A percentile compares a stretch with the other conserved stretches of the same genome.
Conservation (phyloP, 2,113 vertebrate genomes). For the Coturnix japonica region DNA sequence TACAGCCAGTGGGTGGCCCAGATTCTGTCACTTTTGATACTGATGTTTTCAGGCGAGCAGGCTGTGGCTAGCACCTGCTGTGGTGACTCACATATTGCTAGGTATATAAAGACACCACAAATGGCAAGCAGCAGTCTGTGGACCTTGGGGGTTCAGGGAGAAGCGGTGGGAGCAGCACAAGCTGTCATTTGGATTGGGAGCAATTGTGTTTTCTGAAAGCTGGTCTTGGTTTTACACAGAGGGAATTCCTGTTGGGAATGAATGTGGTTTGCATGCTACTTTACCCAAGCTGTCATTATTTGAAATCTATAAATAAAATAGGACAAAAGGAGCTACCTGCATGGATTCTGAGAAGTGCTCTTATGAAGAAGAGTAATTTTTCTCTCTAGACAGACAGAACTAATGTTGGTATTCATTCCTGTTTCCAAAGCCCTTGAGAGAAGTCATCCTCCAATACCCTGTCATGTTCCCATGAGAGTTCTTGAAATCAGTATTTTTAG, state of each 20-base stretch:
- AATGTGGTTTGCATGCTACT: conserved; percentile 16
- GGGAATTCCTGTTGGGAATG: conserved; percentile 22
- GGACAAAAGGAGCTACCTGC: conserved; percentile 50
- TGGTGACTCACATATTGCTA: background rate
- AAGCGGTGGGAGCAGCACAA: conserved; percentile 22
- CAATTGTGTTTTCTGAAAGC: conserved; percentile 31
- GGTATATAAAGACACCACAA: conserved; percentile 20
- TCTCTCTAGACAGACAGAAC: background rate
- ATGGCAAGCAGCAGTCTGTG: background rate
- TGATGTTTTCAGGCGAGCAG: conserved; percentile 25
- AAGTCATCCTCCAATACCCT: background rate
- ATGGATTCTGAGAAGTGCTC: conserved; percentile 19
- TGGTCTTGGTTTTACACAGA: background rate
- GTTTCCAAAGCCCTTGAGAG: background rate
- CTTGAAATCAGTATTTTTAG: background rate
- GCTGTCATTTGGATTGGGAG: conserved; percentile 34
- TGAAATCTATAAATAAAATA: conserved; percentile 57
- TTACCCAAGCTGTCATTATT: conserved; percentile 37
- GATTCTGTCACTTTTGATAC: conserved; percentile 8
- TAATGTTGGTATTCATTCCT: background rate
- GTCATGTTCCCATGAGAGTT: background rate
- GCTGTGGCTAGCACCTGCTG: background rate
- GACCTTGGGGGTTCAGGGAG: background rate
- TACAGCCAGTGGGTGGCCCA: conserved; percentile 46
- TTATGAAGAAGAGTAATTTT: conserved; percentile 14